Evolutionary conservation across 30 jellyfish, hydroid and myxozoan genomes (phyloP).

Genomic region (Hydra vulgaris): DNA sequence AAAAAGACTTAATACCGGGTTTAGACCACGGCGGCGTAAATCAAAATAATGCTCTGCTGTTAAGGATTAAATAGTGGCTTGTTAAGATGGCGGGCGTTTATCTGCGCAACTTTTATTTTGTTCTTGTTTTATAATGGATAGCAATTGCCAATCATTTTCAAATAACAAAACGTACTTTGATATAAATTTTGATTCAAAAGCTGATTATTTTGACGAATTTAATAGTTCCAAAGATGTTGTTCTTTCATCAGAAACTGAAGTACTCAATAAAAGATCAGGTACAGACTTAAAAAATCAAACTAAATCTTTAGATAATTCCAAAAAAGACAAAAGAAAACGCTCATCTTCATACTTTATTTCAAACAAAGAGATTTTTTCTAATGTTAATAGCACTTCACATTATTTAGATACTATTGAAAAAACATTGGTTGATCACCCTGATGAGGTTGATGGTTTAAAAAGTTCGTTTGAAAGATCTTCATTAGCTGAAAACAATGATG

Average conservation of each 20-base stretch:
- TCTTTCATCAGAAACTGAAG: not conserved
- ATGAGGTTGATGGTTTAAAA: not conserved
- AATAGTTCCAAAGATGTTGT: not conserved
- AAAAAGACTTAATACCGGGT: too few relatives aligned
- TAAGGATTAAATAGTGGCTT: too few relatives aligned
- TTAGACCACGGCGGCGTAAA: too few relatives aligned
- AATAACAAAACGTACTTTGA: not conserved
- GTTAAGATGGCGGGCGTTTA: not conserved
- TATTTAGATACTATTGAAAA: not conserved
- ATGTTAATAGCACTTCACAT: not conserved
- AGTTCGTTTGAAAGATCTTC: not conserved
- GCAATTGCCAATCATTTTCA: not conserved
- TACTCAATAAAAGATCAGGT: too few relatives aligned
- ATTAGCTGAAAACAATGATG: not conserved
- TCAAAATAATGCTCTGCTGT: too few relatives aligned
- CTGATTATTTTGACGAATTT: not conserved
- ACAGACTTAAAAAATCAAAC: not conserved
- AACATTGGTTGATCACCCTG: not conserved
- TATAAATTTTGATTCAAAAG: not conserved
- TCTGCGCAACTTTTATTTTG: not conserved
- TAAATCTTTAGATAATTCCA: not conserved
- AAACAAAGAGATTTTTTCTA: not conserved
- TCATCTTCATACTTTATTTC: not conserved
- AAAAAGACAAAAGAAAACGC: conserved; percentile 9
- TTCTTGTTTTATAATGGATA: not conserved